These are phyloP conservation scores for Percopsis omiscomaycus DNA, from an alignment of 2,797 vertebrate species.

Conservation along the genomic window DNA sequence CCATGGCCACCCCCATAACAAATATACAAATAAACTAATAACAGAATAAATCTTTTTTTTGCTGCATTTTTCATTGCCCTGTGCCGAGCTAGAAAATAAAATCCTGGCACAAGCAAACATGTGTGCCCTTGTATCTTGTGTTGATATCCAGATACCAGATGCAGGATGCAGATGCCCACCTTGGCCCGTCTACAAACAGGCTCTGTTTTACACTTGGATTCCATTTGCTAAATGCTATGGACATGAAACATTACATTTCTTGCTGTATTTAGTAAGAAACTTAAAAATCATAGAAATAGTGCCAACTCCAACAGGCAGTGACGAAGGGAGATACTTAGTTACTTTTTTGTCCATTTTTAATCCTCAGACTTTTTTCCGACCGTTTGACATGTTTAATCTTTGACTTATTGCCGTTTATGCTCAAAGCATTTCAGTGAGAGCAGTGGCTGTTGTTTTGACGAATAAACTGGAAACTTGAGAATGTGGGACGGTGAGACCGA, in stretches of 20 bases:
- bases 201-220: constrained; percentile 44
- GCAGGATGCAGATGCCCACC: constrained; percentile 30
- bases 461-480: too few relatives aligned
- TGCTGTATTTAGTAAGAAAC: background rate
- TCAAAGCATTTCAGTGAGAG: too few relatives aligned
- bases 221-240: constrained; percentile 30
- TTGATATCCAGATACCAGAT: constrained; percentile 23
- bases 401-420: too few relatives aligned
- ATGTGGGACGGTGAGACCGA: background rate
- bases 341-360: background rate
- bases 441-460: too few relatives aligned
- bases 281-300: background rate
- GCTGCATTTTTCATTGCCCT: constrained; percentile 17
- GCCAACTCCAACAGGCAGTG: background rate
- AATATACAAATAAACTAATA: background rate
- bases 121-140: constrained; percentile 23
- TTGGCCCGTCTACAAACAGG: constrained; percentile 44
- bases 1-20: too few relatives aligned
- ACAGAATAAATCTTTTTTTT: background rate
- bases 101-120: constrained; percentile 30
- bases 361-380: too few relatives aligned
- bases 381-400: too few relatives aligned
- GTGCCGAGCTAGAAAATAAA: constrained; percentile 36
- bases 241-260: constrained; percentile 22
- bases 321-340: background rate